phyloP scores from a whole-genome alignment of 2,888 invertebrate genomes.

The Lydus trimaculatus region DNA sequence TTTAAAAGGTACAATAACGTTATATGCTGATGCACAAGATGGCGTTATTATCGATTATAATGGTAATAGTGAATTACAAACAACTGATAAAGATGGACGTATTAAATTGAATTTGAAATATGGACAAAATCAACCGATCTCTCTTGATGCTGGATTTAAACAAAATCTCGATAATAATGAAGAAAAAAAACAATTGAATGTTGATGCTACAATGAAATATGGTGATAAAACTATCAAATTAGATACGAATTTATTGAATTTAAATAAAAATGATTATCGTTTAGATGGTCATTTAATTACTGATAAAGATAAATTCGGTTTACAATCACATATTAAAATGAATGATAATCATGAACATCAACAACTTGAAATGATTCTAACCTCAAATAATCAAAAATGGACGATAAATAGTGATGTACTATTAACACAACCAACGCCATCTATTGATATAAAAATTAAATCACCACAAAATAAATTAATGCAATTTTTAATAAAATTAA shows the following conservation, averaged over 20 bases:
- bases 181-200: conserved; percentile 42
- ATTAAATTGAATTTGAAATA: conserved; percentile 60
- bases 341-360: conserved; percentile 46
- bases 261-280: conserved; percentile 55
- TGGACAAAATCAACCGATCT: conserved; percentile 59
- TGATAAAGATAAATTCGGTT: conserved; percentile 62
- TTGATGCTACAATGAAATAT: conserved; percentile 48
- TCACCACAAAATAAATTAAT: conserved; percentile 62
- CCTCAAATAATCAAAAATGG: conserved; percentile 68
- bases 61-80: conserved; percentile 68
- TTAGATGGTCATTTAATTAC: conserved; percentile 60
- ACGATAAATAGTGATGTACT: conserved; percentile 64
- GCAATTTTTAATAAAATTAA: conserved; percentile 60
- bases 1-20: conserved; percentile 39
- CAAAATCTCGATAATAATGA: conserved; percentile 32
- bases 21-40: conserved; percentile 46
- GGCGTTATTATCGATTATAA: conserved; percentile 69
- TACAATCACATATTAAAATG: conserved; percentile 61
- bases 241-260: conserved; percentile 40
- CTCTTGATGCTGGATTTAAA: conserved; percentile 56
- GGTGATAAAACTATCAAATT: conserved; percentile 58
- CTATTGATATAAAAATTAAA: conserved; percentile 65
- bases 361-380: conserved; percentile 60
- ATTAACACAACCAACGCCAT: conserved; percentile 64
- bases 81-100: conserved; percentile 72